Evolutionary conservation across 1,140 invertebrate species (phyloP).

Genomic region (Magallana ariakensis): DNA sequence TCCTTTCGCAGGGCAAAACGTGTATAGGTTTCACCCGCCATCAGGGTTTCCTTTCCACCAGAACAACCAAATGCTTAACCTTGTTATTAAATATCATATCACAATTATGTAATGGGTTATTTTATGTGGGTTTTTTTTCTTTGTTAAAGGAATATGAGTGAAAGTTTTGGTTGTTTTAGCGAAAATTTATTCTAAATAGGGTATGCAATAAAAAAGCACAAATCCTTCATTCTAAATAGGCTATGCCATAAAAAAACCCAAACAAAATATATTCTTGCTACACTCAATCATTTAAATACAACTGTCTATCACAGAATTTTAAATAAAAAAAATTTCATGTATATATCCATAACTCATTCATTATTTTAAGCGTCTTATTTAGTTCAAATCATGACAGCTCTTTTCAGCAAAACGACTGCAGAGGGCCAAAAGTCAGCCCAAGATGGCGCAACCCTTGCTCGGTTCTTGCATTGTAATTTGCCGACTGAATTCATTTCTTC

Average conservation of each 20-base stretch:
- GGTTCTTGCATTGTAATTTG: conserved; percentile 21
- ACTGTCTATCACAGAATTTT: too few relatives aligned
- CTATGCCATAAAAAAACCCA: too few relatives aligned
- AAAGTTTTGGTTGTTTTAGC: too few relatives aligned
- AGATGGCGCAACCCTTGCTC: not conserved
- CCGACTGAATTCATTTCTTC: conserved; percentile 10
- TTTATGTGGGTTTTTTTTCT: not conserved
- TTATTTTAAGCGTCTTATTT: too few relatives aligned
- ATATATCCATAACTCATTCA: too few relatives aligned
- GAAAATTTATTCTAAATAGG: too few relatives aligned
- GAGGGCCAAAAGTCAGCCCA: not conserved
- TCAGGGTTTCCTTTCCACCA: not conserved
- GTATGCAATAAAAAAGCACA: too few relatives aligned
- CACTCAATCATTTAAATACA: too few relatives aligned
- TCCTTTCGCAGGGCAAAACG: conserved; percentile 8
- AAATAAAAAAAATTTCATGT: too few relatives aligned
- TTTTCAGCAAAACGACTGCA: not conserved
- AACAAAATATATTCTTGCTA: too few relatives aligned
- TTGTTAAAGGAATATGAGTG: too few relatives aligned
- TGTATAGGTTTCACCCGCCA: conserved; percentile 10
- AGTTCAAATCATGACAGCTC: not conserved
- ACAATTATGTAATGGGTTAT: conserved; percentile 30
- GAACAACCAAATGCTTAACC: not conserved
- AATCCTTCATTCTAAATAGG: too few relatives aligned
- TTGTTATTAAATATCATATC: conserved; percentile 19